Base-by-base conservation (phyloP, 1,140 invertebrate species). In the Melipona quadrifasciata region DNA sequence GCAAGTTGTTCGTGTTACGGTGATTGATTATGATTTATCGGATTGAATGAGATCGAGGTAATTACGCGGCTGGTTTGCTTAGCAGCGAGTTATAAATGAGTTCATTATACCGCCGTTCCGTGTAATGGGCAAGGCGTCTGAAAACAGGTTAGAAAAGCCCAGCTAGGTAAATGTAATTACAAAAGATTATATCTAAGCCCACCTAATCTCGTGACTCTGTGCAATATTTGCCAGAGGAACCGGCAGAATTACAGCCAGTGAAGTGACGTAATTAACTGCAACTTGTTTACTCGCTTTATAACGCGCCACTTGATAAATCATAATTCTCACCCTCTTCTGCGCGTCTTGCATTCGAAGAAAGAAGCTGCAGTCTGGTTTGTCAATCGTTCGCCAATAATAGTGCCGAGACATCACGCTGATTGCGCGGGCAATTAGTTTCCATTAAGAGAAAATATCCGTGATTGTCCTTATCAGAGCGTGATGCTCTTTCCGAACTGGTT, bases 111-210 rank as follows among this genome's bases (percentile, higher is more conserved):
- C 16, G 27, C 21, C 27, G 51, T 27, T 74, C 11, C 47, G n/a
- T 55, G 47, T 31, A 57, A 34, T 57, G 27, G n/a, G 17, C 17
- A 27, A 27, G 11, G 53, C 27, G 73, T 6, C 34, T 75, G 51
- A 57, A 34, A 57, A n/a, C 73, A 34, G 73, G 73, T 24, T 57
- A 57, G 27, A 75, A 75, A 34, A 75, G 53, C 47, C 39, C n/a
- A 27, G 27, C 73, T 24, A 57, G 73, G 27, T 75, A 75, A 75
- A 75, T 24, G 73, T 75, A 75, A 75, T 75, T 75, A 75, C 73
- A 34, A 75, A 75, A 57, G 73, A 75, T 75, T 75, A 75, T 27
- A 75, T 75, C 73, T 75, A 34, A 57, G 17, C 73, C 5, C 53
- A 2, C 19, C 73, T 75, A 75, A 75, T 75, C 73, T 75, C 53